Conservation (phyloP, 2,797 vertebrate genomes). For the Leucoraja ocellata region DNA sequence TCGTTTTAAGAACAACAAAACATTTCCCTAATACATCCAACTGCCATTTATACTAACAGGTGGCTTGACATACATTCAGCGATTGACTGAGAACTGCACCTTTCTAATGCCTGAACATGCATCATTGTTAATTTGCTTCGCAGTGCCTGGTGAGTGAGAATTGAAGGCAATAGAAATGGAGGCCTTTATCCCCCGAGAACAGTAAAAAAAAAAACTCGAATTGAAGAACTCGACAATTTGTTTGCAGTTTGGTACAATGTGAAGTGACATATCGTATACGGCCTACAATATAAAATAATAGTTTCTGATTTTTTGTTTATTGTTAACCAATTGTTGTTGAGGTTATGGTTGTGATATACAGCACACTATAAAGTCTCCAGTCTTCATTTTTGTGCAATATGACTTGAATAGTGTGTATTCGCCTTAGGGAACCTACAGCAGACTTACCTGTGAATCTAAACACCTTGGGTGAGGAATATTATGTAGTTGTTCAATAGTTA, state of each 20-base stretch:
- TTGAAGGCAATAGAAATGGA: no score
- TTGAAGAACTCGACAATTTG: neutral
- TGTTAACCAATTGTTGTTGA: neutral
- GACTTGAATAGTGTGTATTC: neutral
- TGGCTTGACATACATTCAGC: constrained; percentile 1
- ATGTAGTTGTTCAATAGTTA: no score
- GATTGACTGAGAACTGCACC: neutral
- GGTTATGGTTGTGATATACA: neutral
- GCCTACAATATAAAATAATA: neutral
- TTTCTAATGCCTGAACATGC: neutral
- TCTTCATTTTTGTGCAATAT: neutral
- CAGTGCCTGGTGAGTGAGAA: neutral
- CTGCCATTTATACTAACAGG: constrained; percentile 8
- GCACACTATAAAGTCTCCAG: neutral
- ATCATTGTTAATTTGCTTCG: constrained; percentile 17
- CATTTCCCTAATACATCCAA: neutral
- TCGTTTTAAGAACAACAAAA: neutral
- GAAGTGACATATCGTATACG: neutral
- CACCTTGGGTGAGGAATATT: neutral
- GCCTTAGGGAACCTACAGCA: neutral
- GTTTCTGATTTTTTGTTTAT: neutral
- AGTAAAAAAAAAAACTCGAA: neutral
- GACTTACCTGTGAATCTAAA: neutral
- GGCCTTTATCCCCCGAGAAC: neutral
- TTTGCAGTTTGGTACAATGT: neutral